A percentile compares a stretch with the other conserved stretches of the same genome.
Conservation (phyloP, 2,888 invertebrate genomes). For the Torymus tubicola region DNA sequence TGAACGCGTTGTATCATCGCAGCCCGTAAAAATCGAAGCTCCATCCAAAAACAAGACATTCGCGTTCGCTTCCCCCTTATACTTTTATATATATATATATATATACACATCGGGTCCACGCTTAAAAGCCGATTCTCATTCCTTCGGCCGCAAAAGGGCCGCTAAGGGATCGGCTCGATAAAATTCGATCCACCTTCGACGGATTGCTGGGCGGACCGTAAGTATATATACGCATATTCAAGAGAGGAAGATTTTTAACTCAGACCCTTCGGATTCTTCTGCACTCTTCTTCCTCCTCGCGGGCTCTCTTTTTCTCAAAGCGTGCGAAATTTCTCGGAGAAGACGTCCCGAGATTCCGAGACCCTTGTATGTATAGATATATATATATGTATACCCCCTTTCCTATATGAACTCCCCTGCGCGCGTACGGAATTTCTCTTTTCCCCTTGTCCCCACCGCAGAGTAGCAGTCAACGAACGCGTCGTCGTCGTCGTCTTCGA, state of each 20-base stretch:
- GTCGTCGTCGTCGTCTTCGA: background rate
- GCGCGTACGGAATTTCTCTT: background rate
- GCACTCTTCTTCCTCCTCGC: background rate
- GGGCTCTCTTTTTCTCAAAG: background rate
- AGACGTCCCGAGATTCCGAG: constrained; percentile 25
- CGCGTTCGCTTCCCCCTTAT: no score
- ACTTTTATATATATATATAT: no score
- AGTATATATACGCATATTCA: background rate
- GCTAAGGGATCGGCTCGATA: constrained; percentile 39
- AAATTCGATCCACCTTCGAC: constrained; percentile 55
- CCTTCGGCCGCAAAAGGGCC: background rate
- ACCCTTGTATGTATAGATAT: background rate
- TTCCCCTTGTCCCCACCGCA: background rate
- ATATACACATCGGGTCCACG: background rate
- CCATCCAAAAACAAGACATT: no score
- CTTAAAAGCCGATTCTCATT: background rate
- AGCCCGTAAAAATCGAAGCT: no score
- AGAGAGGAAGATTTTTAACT: constrained; percentile 44
- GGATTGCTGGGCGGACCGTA: constrained; percentile 56
- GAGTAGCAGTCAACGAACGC: background rate
- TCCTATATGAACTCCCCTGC: background rate
- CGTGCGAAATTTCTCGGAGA: constrained; percentile 42
- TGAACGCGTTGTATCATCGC: no score
- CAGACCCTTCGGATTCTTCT: constrained; percentile 33
- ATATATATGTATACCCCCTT: background rate